Percentiles rank a stretch among this genome's conserved stretches.
These are phyloP conservation scores for Ctenopoma kingsleyae DNA, from an alignment of 2,797 vertebrate species.

Conservation along the genomic window DNA sequence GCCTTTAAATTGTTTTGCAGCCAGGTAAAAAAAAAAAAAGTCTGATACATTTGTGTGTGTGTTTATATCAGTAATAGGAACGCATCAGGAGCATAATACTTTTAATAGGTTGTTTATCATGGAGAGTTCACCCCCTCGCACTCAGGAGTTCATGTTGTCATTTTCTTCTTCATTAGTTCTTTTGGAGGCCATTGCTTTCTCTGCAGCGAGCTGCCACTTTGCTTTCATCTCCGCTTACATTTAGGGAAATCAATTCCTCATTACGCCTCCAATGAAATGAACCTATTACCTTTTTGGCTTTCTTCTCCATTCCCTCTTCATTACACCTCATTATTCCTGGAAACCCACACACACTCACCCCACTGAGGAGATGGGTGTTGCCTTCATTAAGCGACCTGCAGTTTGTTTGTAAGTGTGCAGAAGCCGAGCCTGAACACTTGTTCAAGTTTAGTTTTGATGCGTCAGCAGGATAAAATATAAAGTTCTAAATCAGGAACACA, in stretches of 20 bases:
- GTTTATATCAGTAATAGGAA: no score
- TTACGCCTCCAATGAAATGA: conserved; percentile 53
- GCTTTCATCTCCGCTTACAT: conserved; percentile 51
- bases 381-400: conserved; percentile 8
- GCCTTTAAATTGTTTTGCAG: conserved; percentile 32
- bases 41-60: no score
- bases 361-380: neutral
- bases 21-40: conserved; percentile 10
- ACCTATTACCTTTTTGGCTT: conserved; percentile 47
- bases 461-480: neutral
- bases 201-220: conserved; percentile 23
- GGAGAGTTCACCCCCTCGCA: neutral
- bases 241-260: conserved; percentile 58
- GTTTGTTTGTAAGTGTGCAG: neutral
- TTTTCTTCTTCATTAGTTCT: conserved; percentile 62
- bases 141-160: conserved; percentile 39
- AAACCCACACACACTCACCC: neutral
- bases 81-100: conserved; percentile 1
- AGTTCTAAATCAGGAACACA: no score
- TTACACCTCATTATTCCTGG: conserved; percentile 1
- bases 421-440: no score
- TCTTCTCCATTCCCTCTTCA: conserved; percentile 19
- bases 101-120: conserved; percentile 45
- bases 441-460: neutral
- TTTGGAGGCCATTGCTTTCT: conserved; percentile 10